phyloP scores from a whole-genome alignment of 2,797 vertebrate genomes.

The Syngnathus acus region DNA sequence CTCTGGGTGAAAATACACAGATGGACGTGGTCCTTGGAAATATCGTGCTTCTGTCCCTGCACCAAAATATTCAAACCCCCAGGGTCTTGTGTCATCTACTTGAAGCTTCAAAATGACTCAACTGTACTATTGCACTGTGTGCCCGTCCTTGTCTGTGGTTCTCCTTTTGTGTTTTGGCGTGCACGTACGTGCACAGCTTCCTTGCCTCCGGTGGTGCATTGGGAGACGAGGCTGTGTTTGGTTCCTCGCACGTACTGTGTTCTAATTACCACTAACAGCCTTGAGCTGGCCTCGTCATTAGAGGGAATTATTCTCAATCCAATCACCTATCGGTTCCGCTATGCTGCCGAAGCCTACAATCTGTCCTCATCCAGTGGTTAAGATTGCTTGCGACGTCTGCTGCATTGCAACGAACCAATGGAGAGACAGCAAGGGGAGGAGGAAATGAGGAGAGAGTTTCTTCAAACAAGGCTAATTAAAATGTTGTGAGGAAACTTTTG shows the following conservation, averaged over 20 bases:
- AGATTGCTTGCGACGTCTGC: constrained; percentile 49
- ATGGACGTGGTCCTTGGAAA: no score
- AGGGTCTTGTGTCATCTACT: not conserved
- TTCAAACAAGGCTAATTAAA: not conserved
- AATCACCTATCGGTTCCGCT: constrained; percentile 64
- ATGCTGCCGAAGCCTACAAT: constrained; percentile 54
- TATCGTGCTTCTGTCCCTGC: no score
- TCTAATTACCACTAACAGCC: constrained; percentile 70
- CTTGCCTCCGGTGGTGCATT: constrained; percentile 34
- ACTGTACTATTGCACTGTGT: constrained; percentile 7
- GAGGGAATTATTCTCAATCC: constrained; percentile 67
- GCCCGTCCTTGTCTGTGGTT: constrained; percentile 34
- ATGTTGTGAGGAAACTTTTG: constrained; percentile 3
- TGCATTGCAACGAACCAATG: constrained; percentile 49
- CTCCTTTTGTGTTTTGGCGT: constrained; percentile 4
- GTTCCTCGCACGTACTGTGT: constrained; percentile 54
- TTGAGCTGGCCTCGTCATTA: constrained; percentile 67
- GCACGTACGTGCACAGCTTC: constrained; percentile 20
- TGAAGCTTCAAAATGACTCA: constrained; percentile 10
- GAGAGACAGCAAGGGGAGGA: constrained; percentile 11
- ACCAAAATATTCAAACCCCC: no score
- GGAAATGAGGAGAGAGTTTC: not conserved
- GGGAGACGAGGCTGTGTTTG: constrained; percentile 41
- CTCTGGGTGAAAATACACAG: no score
- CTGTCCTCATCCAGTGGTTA: constrained; percentile 51